Conservation (phyloP, 1,140 invertebrate species). For the Metopolophium dirhodum region DNA sequence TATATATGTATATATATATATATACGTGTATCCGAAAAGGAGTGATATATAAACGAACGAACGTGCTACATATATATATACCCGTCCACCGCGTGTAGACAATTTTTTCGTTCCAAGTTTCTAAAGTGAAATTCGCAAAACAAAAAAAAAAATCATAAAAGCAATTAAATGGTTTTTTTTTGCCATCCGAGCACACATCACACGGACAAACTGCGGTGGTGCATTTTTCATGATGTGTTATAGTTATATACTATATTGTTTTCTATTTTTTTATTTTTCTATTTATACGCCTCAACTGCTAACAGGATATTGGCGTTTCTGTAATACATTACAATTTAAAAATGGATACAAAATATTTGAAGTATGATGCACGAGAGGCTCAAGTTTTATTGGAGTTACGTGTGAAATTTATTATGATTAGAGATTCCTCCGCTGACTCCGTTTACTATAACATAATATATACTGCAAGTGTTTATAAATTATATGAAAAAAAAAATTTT, state of each 20-base stretch:
- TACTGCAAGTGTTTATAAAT: too few relatives aligned
- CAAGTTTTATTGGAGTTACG: too few relatives aligned
- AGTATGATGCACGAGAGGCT: too few relatives aligned
- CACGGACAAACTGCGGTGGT: not conserved
- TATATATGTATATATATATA: not conserved
- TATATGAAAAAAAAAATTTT: too few relatives aligned
- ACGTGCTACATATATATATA: not conserved
- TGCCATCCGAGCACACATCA: not conserved
- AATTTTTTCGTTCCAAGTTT: constrained; percentile 1
- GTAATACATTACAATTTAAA: too few relatives aligned
- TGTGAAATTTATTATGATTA: too few relatives aligned
- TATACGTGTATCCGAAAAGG: not conserved
- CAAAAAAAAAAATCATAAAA: not conserved
- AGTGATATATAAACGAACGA: not conserved
- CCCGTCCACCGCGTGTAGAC: not conserved
- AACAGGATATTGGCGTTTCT: too few relatives aligned
- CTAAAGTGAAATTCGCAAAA: not conserved
- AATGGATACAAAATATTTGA: too few relatives aligned
- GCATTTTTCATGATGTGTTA: not conserved
- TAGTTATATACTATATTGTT: not conserved
- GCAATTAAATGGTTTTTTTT: not conserved
- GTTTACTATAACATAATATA: too few relatives aligned
- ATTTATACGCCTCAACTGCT: too few relatives aligned
- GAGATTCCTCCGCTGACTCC: too few relatives aligned
- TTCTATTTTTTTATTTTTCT: too few relatives aligned